Conservation (phyloP, 2,113 vertebrate genomes). For the Tyto alba region DNA sequence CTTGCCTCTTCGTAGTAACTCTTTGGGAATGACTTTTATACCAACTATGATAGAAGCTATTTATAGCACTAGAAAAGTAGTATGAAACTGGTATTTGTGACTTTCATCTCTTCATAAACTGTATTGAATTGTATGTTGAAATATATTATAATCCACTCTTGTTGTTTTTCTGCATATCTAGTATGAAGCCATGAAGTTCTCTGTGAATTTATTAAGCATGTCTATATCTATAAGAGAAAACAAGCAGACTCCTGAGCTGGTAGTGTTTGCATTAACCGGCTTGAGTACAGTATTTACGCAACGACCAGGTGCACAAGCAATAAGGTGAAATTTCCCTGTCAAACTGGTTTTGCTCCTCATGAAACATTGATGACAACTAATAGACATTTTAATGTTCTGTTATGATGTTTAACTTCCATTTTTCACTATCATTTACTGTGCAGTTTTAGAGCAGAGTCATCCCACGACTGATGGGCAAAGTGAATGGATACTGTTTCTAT, state of each 20-base stretch:
- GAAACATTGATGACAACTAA: background rate
- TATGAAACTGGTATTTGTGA: background rate
- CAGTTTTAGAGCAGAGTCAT: background rate
- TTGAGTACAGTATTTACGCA: conserved; percentile 84
- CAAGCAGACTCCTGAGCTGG: conserved; percentile 78
- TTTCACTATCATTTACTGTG: background rate
- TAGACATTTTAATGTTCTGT: background rate
- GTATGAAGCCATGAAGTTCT: conserved; percentile 93
- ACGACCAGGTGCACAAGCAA: conserved; percentile 90
- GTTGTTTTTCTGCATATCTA: conserved; percentile 57
- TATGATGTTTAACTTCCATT: background rate
- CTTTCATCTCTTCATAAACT: background rate
- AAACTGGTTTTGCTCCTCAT: background rate
- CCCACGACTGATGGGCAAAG: background rate
- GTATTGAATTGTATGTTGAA: background rate
- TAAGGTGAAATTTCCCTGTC: conserved; percentile 76
- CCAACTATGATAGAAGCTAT: background rate
- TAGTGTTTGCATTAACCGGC: conserved; percentile 84
- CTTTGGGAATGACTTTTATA: background rate
- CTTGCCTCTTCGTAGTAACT: background rate
- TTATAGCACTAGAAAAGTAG: background rate
- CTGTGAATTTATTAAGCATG: conserved; percentile 86
- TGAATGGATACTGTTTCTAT: background rate
- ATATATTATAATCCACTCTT: background rate
- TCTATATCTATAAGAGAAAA: conserved; percentile 84